Evolutionary conservation across 2,797 vertebrate genomes (phyloP), one percentile per base, ranked within the genome.

Genomic region (Micropoecilia bifurca): DNA sequence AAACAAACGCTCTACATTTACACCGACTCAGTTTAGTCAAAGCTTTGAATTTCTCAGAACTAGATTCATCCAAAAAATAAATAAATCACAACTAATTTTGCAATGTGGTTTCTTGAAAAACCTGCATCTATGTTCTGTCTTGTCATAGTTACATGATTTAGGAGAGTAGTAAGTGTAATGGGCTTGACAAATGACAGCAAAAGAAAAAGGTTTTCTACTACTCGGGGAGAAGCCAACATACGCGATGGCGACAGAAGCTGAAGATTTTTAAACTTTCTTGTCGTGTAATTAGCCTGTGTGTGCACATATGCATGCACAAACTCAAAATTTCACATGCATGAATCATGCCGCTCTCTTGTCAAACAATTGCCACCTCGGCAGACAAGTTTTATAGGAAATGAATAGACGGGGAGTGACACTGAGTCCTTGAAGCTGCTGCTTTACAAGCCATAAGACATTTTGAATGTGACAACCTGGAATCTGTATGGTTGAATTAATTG

Each of bases 1-100:
- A 68, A 77, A 77, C 71, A 36, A 69, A 43, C 80, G 7, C 53
- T 78, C 55, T 68, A 8, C 18, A 39, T 63, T 77, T 33, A 78
- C 12, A 80, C 18, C 43, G 25, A 76, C 74, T 41, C 48, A 41
- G 10, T 75, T 80, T 47, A 25, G 28, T n/a, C 12, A 47, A 5
- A 22, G 36, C 57, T 63, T 41, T 68, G 20, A 41, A 0, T 68
- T 41, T 68, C 36, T 39, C 63, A 25, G 59, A 8, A 20, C 61
- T 10, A 22, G 18, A 66, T 9, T 36, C 33, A 9, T 63, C 33
- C 30, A 16, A 30, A 36, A 33, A 20, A 63, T 33, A 53, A 53
- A 53, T 2, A 48, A 55, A 55, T 66, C 0, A 4, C 61, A 20
- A 7, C 33, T 63, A 20, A 22, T 36, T 20, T 36, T 39, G 61